Evolutionary conservation across 1,140 invertebrate species (phyloP).

Genomic region (Aphaenogaster ashmeadi): DNA sequence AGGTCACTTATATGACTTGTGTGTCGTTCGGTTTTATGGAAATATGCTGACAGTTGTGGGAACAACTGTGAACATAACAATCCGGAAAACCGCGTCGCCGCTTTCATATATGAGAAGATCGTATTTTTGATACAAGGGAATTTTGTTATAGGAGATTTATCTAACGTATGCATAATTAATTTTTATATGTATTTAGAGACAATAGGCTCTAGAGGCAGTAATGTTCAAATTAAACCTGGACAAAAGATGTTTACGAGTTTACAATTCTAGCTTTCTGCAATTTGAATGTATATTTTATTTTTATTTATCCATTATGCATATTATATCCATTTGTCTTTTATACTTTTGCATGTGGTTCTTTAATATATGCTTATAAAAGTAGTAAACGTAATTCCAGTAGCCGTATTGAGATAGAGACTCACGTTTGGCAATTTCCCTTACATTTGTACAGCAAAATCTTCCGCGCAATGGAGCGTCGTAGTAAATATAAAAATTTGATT

Average conservation of each 20-base stretch:
- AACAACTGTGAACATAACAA: no score
- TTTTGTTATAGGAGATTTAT: not conserved
- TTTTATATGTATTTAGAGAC: not conserved
- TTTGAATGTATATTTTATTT: conserved; percentile 20
- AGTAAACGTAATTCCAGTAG: not conserved
- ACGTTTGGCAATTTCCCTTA: not conserved
- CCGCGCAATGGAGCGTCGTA: not conserved
- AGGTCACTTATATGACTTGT: conserved; percentile 44
- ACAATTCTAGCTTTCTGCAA: not conserved
- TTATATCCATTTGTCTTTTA: not conserved
- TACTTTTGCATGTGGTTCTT: not conserved
- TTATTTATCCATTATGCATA: not conserved
- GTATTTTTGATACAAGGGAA: conserved; percentile 3
- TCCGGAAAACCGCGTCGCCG: not conserved
- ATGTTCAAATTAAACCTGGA: not conserved
- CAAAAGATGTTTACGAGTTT: not conserved
- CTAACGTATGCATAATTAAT: not conserved
- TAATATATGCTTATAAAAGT: not conserved
- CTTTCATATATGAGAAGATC: not conserved
- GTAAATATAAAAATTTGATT: not conserved
- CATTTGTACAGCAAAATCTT: not conserved
- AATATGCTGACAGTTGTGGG: conserved; percentile 38
- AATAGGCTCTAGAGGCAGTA: not conserved
- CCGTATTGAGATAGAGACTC: not conserved
- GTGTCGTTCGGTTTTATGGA: conserved; percentile 34